These are phyloP conservation scores for Drosophila limbata DNA, from an alignment of 2,888 invertebrate genomes.

Conservation along the genomic window DNA sequence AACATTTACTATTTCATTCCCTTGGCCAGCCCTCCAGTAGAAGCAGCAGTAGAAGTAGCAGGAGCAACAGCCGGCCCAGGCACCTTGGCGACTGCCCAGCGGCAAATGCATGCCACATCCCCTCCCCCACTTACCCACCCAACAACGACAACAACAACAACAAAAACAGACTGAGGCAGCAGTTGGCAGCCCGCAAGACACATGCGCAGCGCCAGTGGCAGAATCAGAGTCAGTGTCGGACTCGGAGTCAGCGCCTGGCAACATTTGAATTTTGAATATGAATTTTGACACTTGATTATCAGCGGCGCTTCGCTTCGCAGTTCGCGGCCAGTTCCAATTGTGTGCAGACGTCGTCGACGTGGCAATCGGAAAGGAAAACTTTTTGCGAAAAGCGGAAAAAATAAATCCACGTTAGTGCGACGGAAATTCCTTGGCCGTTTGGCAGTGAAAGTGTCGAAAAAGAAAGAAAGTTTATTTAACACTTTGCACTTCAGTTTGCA, in stretches of 20 bases:
- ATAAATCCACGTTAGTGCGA: constrained; percentile 58
- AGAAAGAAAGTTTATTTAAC: constrained; percentile 42
- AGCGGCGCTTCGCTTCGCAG: constrained; percentile 52
- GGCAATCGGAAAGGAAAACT: constrained; percentile 53
- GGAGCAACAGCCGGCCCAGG: constrained; percentile 36
- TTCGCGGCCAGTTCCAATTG: constrained; percentile 71
- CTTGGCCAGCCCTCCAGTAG: constrained; percentile 20
- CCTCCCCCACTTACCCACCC: neutral
- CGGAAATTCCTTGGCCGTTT: constrained; percentile 65
- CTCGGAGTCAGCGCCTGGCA: constrained; percentile 44
- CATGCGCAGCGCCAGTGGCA: constrained; percentile 75
- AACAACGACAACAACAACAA: constrained; percentile 6
- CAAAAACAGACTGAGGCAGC: constrained; percentile 29
- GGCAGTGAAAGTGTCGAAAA: constrained; percentile 66
- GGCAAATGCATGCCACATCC: constrained; percentile 15
- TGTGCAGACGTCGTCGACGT: constrained; percentile 65
- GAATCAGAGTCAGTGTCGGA: constrained; percentile 28
- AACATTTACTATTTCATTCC: constrained; percentile 61
- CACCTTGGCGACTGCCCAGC: constrained; percentile 52
- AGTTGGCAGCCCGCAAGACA: constrained; percentile 63
- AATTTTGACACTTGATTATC: constrained; percentile 81
- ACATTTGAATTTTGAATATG: constrained; percentile 79
- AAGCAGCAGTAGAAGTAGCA: neutral
- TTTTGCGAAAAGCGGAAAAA: constrained; percentile 47
- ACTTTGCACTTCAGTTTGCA: constrained; percentile 18